These are phyloP conservation scores for Tortricodes alternella DNA, from an alignment of 2,888 invertebrate genomes.

Conservation along the genomic window DNA sequence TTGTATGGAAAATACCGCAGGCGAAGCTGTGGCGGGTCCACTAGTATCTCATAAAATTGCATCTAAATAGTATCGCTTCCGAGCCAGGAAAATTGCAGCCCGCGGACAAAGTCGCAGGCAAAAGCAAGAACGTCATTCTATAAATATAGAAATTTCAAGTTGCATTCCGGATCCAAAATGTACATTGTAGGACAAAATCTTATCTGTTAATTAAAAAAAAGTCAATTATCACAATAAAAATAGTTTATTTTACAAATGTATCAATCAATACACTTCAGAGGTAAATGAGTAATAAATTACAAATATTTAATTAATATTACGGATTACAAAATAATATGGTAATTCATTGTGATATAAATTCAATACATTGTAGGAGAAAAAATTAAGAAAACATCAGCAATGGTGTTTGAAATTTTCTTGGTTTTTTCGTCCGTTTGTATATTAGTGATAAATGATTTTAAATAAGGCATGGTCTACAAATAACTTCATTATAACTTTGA, in stretches of 20 bases:
- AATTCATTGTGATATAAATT: background rate
- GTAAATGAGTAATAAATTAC: constrained; percentile 29
- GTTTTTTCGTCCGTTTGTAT: background rate
- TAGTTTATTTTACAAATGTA: constrained; percentile 25
- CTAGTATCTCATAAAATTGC: too few species aligned
- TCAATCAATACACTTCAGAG: constrained; percentile 22
- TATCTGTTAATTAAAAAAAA: background rate
- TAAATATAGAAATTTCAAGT: too few species aligned
- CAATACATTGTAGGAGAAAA: too few species aligned
- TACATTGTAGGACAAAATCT: too few species aligned
- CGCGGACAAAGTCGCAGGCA: too few species aligned
- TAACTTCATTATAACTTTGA: background rate
- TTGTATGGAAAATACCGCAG: too few species aligned
- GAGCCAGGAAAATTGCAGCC: too few species aligned
- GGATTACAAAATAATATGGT: background rate
- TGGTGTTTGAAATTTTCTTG: background rate
- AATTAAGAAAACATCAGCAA: too few species aligned
- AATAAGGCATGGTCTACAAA: background rate
- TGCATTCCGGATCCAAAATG: too few species aligned
- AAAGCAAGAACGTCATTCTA: too few species aligned
- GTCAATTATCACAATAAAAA: constrained; percentile 19
- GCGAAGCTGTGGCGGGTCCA: too few species aligned
- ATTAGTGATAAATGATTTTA: background rate
- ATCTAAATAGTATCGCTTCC: too few species aligned
- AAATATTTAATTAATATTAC: constrained; percentile 12